Evolutionary conservation across 2,888 invertebrate genomes (phyloP), one percentile per base, ranked within the genome.

Genomic region (Chloromyia formosa): DNA sequence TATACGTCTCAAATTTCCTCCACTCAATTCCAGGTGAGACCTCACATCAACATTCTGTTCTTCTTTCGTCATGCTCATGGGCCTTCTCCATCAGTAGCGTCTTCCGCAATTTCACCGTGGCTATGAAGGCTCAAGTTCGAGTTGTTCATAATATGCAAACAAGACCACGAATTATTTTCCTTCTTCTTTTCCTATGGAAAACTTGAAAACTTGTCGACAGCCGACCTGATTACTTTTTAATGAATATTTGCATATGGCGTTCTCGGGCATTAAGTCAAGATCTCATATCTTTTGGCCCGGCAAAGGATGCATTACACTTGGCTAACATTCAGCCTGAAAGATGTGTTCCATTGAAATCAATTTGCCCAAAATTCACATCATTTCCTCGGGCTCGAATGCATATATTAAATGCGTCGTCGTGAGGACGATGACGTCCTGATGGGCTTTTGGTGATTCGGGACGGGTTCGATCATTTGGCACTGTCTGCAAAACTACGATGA

Each of bases 211-310:
- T 66, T 66, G 66, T 66, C 71, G 71, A 71, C 73, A 61, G 14
- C 45, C 60, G 49, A 74, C 23, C 54, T 75, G 71, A 75, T 75
- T 75, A 75, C 75, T 64, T 75, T 75, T 75, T 75, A 75, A 75
- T 75, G 69, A 71, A 62, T 71, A 75, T 75, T 75, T 75, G 71
- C 71, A 75, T 71, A 75, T 62, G 35, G 40, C 27, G 53, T 14
- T 27, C 18, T 56, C 45, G 9, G 16, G 69, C 16, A 18, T 45
- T 45, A 56, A 18, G 20, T 69, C 27, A 16, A 69, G 56, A 69
- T 66, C 49, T 49, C 66, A 45, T 66, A 66, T 66, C 66, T 66
- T 45, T 35, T 62, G 9, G 35, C 2, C 35, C 4, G 10, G n/a
- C 12, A 49, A 20, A 49, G 14, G 12, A 3, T n/a, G 20, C 35